phyloP scores from a whole-genome alignment of 2,797 vertebrate genomes.

The Gambelia wislizenii region DNA sequence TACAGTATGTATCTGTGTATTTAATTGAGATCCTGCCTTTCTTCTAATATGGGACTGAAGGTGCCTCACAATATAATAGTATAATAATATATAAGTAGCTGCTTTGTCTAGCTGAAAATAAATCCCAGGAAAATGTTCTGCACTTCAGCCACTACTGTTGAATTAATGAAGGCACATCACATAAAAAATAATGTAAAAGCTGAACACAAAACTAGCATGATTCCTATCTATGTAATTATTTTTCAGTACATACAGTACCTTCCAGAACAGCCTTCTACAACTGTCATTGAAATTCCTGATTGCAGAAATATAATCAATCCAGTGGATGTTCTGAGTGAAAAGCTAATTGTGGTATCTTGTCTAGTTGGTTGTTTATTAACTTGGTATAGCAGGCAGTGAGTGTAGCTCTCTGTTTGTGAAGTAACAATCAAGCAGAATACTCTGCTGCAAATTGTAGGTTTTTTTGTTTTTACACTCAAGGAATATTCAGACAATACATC shows the following conservation, averaged over 20 bases:
- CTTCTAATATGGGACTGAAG: too few species aligned
- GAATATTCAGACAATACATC: neutral
- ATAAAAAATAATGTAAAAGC: fast-evolving
- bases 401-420: neutral
- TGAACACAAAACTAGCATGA: fast-evolving
- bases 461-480: neutral
- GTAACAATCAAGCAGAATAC: neutral
- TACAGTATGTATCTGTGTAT: too few species aligned
- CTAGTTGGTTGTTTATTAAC: conserved; percentile 23
- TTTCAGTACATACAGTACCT: conserved; percentile 10
- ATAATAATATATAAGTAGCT: neutral
- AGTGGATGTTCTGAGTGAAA: conserved; percentile 13
- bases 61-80: too few species aligned
- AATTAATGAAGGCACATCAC: neutral
- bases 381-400: neutral
- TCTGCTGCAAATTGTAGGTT: neutral
- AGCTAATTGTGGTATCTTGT: conserved; percentile 18
- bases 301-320: conserved; percentile 1
- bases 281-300: neutral
- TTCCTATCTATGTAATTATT: fast-evolving
- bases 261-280: conserved; percentile 23
- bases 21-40: too few species aligned
- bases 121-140: neutral
- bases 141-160: neutral
- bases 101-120: neutral